A percentile compares a stretch with the other conserved stretches of the same genome.
phyloP scores from a whole-genome alignment of 2,113 vertebrate species.

The Athene noctua region DNA sequence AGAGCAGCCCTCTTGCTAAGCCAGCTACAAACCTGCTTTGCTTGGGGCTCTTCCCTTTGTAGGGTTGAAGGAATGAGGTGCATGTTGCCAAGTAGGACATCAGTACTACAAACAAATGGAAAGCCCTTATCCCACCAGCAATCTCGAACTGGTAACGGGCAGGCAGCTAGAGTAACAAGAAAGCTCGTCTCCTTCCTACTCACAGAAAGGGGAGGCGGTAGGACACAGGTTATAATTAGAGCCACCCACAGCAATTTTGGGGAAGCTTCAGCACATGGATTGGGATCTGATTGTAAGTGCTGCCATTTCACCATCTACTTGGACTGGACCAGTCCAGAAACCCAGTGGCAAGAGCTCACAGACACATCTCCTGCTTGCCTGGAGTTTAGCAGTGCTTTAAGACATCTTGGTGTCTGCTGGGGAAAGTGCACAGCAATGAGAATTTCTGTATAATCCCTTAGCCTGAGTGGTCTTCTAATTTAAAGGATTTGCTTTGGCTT shows the following conservation, averaged over 20 bases:
- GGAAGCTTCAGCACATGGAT: conserved; percentile 28
- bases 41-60: conserved; percentile 68
- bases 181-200: background rate
- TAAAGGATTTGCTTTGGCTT: background rate
- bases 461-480: background rate
- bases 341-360: background rate
- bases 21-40: conserved; percentile 66
- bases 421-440: background rate
- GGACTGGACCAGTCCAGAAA: background rate
- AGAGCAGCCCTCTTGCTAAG: conserved; percentile 47
- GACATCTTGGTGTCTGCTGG: background rate
- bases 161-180: conserved; percentile 28
- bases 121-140: conserved; percentile 41
- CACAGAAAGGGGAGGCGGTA: background rate
- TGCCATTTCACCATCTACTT: background rate
- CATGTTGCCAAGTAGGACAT: conserved; percentile 67
- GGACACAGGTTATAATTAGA: conserved; percentile 54
- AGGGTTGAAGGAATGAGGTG: conserved; percentile 49
- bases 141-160: conserved; percentile 32
- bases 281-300: background rate
- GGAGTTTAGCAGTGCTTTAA: background rate
- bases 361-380: background rate
- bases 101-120: conserved; percentile 55
- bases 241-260: conserved; percentile 55
- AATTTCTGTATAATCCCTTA: background rate